Evolutionary conservation across 2,888 invertebrate genomes (phyloP).

Genomic region (Eucriotettix oculatus): DNA sequence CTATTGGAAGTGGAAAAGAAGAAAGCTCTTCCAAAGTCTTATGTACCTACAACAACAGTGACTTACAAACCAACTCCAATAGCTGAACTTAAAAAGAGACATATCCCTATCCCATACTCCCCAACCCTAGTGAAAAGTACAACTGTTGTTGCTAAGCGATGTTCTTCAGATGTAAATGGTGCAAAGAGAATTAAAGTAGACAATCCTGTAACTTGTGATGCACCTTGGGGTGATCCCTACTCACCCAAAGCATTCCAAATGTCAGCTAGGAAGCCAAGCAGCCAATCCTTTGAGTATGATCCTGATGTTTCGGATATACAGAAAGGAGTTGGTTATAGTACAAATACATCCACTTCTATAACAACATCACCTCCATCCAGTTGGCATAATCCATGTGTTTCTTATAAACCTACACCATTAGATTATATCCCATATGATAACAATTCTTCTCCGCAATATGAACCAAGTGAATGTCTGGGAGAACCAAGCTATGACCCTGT

Average conservation of each 20-base stretch:
- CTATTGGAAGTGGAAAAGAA: conserved; percentile 12
- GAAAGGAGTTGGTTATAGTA: neutral
- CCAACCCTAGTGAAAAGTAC: neutral
- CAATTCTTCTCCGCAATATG: neutral
- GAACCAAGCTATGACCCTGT: conserved; percentile 2
- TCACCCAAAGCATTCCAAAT: neutral
- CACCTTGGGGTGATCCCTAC: neutral
- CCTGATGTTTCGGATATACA: neutral
- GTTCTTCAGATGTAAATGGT: neutral
- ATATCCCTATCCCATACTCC: conserved; percentile 21
- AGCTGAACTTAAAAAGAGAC: conserved; percentile 33
- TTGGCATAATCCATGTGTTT: neutral
- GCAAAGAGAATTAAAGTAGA: neutral
- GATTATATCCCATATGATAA: neutral
- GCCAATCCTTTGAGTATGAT: neutral
- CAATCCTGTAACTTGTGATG: neutral
- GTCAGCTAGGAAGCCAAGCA: neutral
- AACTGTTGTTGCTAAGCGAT: neutral
- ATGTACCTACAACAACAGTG: conserved; percentile 15
- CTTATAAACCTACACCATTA: neutral
- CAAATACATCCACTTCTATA: too few species aligned
- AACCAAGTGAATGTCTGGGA: neutral
- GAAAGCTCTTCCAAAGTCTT: neutral
- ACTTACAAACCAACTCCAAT: conserved; percentile 50
- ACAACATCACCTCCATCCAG: neutral